phyloP scores from a whole-genome alignment of 1,140 invertebrate species.

The Teleopsis dalmanni region DNA sequence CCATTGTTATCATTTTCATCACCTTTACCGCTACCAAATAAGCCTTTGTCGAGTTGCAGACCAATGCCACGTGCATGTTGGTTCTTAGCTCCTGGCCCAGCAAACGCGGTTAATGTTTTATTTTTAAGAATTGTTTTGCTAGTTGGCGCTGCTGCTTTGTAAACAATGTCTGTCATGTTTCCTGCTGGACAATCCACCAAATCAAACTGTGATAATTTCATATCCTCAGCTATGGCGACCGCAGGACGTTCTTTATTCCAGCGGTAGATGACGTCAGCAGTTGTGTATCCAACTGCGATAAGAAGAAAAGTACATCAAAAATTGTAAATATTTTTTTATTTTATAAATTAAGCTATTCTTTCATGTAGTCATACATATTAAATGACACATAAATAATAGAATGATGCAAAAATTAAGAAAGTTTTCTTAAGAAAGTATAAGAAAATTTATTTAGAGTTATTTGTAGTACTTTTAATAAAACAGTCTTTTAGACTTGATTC shows the following conservation, averaged over 20 bases:
- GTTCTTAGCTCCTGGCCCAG: slow-evolving; percentile 39
- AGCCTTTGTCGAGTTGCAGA: slow-evolving; percentile 34
- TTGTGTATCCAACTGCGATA: slow-evolving; percentile 71
- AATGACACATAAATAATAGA: no score
- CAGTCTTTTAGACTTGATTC: no score
- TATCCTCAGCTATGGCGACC: slow-evolving; percentile 72
- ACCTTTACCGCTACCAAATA: slow-evolving; percentile 28
- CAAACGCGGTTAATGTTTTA: slow-evolving; percentile 34
- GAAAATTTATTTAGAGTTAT: no score
- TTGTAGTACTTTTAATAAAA: no score
- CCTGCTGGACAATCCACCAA: slow-evolving; percentile 68
- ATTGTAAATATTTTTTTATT: no score
- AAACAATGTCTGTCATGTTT: slow-evolving; percentile 57
- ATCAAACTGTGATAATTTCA: slow-evolving; percentile 82
- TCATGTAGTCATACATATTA: no score
- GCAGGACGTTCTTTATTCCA: slow-evolving; percentile 68
- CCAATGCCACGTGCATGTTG: slow-evolving; percentile 40
- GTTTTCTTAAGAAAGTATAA: no score
- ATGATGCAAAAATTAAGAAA: no score
- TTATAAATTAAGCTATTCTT: no score
- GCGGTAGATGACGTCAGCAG: slow-evolving; percentile 69
- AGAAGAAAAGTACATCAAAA: neutral
- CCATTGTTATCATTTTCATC: slow-evolving; percentile 9
- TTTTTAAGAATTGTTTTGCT: slow-evolving; percentile 1
- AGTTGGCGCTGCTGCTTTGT: slow-evolving; percentile 26